phyloP scores from a whole-genome alignment of 2,113 vertebrate genomes.

The Ceuthmochares aereus region DNA sequence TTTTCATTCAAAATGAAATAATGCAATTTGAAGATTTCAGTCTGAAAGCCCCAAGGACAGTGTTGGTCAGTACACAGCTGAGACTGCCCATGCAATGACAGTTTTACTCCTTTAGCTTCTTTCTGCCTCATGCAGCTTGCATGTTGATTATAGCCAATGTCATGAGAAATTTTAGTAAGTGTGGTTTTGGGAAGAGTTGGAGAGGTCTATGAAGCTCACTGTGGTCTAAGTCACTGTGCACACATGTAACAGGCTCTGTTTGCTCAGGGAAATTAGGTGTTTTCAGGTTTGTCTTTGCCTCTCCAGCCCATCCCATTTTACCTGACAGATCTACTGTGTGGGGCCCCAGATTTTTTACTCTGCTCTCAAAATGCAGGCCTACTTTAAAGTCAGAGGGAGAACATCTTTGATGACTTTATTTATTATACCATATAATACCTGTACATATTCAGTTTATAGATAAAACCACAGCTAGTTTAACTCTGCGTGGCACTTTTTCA shows the following conservation, averaged over 20 bases:
- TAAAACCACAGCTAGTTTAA: background rate
- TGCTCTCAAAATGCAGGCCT: background rate
- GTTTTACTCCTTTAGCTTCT: background rate
- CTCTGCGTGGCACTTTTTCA: background rate
- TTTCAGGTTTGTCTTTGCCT: background rate
- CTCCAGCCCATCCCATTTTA: background rate
- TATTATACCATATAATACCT: background rate
- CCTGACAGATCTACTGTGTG: background rate
- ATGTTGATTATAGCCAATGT: fast-evolving
- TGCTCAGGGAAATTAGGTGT: background rate
- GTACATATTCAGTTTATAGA: background rate
- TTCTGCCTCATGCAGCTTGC: background rate
- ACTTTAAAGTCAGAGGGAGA: background rate
- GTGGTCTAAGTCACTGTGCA: background rate
- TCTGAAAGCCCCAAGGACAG: background rate
- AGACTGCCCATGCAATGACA: background rate
- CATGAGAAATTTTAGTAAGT: background rate
- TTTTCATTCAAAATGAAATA: background rate
- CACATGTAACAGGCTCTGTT: fast-evolving
- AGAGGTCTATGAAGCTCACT: background rate
- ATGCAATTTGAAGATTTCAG: background rate
- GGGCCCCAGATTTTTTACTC: background rate
- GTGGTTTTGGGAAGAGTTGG: background rate
- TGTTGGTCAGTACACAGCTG: fast-evolving
- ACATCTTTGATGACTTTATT: background rate